Evolutionary conservation across 1,140 invertebrate genomes (phyloP).

Genomic region (Drosophila equinoxialis): DNA sequence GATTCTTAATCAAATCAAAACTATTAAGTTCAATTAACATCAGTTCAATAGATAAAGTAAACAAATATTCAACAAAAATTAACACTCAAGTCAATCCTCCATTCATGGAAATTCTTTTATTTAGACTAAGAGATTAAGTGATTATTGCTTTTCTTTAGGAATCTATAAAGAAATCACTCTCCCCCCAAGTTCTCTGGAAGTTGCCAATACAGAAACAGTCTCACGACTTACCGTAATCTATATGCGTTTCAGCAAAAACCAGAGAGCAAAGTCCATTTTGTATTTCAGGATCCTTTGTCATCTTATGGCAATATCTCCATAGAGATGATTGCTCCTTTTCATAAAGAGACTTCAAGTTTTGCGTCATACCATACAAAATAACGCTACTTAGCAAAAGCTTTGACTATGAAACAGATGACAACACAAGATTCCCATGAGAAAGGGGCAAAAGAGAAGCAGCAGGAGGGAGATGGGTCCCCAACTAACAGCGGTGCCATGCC

Average conservation of each 20-base stretch:
- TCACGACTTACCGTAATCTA: too few relatives aligned
- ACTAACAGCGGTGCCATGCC: background rate
- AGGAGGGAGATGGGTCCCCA: background rate
- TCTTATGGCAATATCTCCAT: too few relatives aligned
- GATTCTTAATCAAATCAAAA: conserved; percentile 2
- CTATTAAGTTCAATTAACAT: conserved; percentile 1
- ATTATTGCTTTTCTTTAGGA: background rate
- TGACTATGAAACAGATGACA: conserved; percentile 7
- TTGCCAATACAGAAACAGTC: too few relatives aligned
- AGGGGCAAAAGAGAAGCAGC: background rate
- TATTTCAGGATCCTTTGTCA: too few relatives aligned
- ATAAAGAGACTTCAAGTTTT: background rate
- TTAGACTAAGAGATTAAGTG: too few relatives aligned
- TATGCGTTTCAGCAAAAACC: too few relatives aligned
- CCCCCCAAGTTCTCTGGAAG: too few relatives aligned
- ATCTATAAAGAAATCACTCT: background rate
- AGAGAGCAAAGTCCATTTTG: too few relatives aligned
- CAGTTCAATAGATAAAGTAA: background rate
- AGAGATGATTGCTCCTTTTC: too few relatives aligned
- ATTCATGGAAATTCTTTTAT: too few relatives aligned
- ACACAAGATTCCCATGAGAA: background rate
- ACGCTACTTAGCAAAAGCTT: background rate
- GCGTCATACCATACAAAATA: background rate
- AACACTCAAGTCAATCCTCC: background rate
- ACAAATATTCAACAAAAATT: background rate